Evolutionary conservation across 2,113 vertebrate genomes (phyloP).

Genomic region (Myotis brandtii): DNA sequence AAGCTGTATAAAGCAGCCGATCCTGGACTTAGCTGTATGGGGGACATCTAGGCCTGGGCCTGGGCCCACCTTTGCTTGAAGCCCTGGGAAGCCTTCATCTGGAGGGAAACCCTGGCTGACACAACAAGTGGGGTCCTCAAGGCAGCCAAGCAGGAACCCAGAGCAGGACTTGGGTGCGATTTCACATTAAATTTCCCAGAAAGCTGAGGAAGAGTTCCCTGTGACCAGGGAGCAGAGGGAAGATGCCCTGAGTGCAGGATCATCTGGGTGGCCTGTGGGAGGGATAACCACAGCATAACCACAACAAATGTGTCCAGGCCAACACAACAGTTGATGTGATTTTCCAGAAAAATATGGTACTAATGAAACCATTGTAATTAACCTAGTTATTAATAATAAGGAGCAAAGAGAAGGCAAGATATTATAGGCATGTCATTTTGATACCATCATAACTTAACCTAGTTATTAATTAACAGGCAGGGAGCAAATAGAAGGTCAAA

Average conservation of each 20-base stretch:
- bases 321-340: not conserved
- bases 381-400: no score
- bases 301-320: not conserved
- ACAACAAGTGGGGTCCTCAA: not conserved
- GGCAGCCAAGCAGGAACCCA: not conserved
- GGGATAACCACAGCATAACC: not conserved
- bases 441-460: no score
- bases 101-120: not conserved
- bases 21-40: not conserved
- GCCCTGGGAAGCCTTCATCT: not conserved
- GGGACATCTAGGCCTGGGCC: not conserved
- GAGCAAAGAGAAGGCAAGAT: no score
- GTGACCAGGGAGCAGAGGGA: not conserved
- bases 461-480: no score
- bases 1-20: not conserved
- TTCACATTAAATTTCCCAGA: not conserved
- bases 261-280: rapidly evolving
- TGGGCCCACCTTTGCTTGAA: rapidly evolving
- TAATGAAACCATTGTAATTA: no score
- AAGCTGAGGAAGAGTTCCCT: not conserved
- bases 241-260: not conserved
- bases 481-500: no score
- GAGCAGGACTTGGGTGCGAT: not conserved
- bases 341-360: not conserved
- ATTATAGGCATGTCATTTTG: no score